Conservation (phyloP, 2,113 vertebrate genomes). For the Mionectes macconnelli region DNA sequence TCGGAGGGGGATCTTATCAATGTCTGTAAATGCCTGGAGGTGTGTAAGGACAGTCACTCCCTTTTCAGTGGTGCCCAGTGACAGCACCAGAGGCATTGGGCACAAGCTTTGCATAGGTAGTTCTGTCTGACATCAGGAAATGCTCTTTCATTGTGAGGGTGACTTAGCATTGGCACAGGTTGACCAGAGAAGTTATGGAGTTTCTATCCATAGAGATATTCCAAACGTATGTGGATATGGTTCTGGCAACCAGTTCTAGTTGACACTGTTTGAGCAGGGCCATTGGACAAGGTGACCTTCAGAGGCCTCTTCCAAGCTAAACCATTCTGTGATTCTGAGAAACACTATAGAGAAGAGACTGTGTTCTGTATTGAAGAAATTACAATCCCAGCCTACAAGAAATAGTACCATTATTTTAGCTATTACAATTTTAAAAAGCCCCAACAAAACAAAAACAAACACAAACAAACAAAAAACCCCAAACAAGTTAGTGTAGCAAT, state of each 20-base stretch:
- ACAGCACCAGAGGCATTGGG: not conserved
- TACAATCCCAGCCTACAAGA: not conserved
- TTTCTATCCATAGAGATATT: not conserved
- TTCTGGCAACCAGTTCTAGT: not conserved
- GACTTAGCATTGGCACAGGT: not conserved
- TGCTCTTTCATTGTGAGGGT: not conserved
- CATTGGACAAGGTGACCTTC: not conserved
- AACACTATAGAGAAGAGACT: not conserved
- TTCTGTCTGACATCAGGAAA: not conserved
- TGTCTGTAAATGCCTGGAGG: not conserved
- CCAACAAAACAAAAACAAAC: too few species aligned
- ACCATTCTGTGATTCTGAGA: not conserved
- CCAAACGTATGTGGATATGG: not conserved
- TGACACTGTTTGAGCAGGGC: not conserved
- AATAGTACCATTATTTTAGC: not conserved
- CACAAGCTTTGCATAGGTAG: not conserved
- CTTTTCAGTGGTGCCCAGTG: not conserved
- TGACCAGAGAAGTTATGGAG: not conserved
- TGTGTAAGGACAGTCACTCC: not conserved
- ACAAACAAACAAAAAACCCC: not conserved
- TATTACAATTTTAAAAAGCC: not conserved
- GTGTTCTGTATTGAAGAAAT: not conserved
- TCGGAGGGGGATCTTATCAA: not conserved
- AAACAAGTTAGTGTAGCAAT: not conserved
- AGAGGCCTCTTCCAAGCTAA: not conserved